Conservation (phyloP, 2,113 vertebrate genomes). For the Thymallus thymallus region DNA sequence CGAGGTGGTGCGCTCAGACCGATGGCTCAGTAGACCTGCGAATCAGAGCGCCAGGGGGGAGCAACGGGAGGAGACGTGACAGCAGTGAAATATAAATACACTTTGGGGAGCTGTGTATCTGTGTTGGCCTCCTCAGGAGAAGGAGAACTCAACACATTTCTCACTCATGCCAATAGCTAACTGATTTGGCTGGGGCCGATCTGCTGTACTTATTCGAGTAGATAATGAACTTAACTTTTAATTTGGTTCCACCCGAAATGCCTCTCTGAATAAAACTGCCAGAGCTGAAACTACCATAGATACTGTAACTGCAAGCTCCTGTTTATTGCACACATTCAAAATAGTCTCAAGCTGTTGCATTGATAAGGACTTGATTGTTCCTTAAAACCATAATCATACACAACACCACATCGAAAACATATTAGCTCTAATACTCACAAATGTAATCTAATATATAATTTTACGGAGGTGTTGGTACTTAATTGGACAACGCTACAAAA, state of each 20-base stretch:
- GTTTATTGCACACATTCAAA: too few relatives aligned
- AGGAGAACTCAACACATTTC: neutral
- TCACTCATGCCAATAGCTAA: neutral
- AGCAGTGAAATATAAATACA: neutral
- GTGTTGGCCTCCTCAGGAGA: neutral
- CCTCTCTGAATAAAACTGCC: neutral
- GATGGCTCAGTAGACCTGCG: too few relatives aligned
- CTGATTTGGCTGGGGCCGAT: neutral
- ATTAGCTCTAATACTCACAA: slow-evolving; percentile 2
- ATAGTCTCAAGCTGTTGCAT: too few relatives aligned
- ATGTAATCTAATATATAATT: neutral
- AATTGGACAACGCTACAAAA: neutral
- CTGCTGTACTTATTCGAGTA: neutral
- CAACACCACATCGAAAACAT: too few relatives aligned
- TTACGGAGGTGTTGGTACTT: neutral
- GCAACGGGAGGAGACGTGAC: too few relatives aligned
- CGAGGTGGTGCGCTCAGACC: too few relatives aligned
- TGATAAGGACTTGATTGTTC: too few relatives aligned
- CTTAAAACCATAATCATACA: too few relatives aligned
- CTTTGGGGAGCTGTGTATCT: neutral
- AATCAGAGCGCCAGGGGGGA: too few relatives aligned
- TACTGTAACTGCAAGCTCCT: too few relatives aligned
- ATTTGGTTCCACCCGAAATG: neutral
- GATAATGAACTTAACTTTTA: slow-evolving; percentile 2
- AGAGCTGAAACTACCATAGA: neutral